Percentiles rank a stretch among this genome's conserved stretches.
Conservation (phyloP, 2,113 vertebrate species). For the Misgurnus anguillicaudatus region DNA sequence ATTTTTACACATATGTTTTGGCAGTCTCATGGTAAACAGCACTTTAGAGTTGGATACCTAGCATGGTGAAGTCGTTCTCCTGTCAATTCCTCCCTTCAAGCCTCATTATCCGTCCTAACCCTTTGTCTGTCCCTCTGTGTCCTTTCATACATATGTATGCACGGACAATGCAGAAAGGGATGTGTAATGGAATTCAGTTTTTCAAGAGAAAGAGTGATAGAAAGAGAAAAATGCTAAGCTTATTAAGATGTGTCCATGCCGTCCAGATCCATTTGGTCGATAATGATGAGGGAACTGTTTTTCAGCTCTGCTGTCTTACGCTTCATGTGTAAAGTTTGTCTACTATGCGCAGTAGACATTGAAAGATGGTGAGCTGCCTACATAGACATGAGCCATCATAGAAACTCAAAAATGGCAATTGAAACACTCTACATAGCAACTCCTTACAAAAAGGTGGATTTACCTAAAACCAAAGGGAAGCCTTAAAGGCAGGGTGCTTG, state of each 20-base stretch:
- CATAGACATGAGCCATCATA: too few relatives aligned
- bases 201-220: conserved; percentile 43
- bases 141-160: conserved; percentile 79
- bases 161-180: conserved; percentile 59
- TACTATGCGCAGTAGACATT: not conserved
- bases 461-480: too few relatives aligned
- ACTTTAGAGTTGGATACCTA: conserved; percentile 50
- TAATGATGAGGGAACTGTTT: conserved; percentile 69
- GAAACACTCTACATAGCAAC: too few relatives aligned
- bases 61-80: conserved; percentile 46
- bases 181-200: conserved; percentile 74
- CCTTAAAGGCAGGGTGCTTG: too few relatives aligned
- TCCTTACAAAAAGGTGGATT: too few relatives aligned
- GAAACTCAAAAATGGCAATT: too few relatives aligned
- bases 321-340: not conserved
- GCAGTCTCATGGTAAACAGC: conserved; percentile 37
- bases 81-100: conserved; percentile 53
- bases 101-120: conserved; percentile 61
- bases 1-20: conserved; percentile 10
- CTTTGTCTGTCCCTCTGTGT: conserved; percentile 70
- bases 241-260: conserved; percentile 74
- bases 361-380: too few relatives aligned
- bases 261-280: conserved; percentile 77
- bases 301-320: conserved; percentile 45
- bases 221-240: conserved; percentile 71